Conservation (phyloP, 2,113 vertebrate species). For the Pedionomus torquatus region DNA sequence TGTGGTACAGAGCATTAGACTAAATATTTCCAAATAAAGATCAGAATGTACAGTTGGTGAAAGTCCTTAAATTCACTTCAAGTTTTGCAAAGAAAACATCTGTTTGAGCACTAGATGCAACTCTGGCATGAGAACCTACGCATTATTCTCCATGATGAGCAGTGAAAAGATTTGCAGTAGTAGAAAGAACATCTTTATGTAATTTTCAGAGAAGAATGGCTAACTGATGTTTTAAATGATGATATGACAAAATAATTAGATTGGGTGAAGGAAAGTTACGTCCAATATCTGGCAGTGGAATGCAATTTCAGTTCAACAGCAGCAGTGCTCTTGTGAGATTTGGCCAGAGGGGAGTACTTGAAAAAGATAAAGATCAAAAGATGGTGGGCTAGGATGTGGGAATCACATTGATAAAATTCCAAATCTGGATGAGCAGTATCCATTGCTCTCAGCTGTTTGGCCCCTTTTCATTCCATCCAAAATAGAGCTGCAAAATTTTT, state of each 20-base stretch:
- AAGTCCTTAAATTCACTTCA: not conserved
- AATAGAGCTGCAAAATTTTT: slow-evolving; percentile 3
- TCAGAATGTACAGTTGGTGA: not conserved
- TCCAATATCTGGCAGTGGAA: not conserved
- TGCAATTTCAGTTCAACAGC: not conserved
- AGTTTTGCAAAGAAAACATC: not conserved
- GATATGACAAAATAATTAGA: not conserved
- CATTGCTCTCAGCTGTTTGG: not conserved
- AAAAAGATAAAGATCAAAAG: slow-evolving; percentile 44
- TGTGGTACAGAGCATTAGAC: not conserved
- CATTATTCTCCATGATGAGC: not conserved
- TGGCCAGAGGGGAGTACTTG: not conserved
- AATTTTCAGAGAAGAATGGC: not conserved
- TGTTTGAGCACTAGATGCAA: not conserved
- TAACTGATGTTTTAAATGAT: not conserved
- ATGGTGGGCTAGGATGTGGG: not conserved
- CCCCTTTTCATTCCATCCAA: not conserved
- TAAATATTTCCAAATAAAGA: not conserved
- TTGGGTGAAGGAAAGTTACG: not conserved
- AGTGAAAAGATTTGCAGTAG: not conserved
- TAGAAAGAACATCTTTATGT: not conserved
- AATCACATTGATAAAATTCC: not conserved
- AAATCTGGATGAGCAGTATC: not conserved
- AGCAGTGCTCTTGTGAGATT: not conserved
- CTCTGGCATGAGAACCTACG: not conserved